Evolutionary conservation across 2,888 invertebrate genomes (phyloP).

Genomic region (Lumbricus terrestris): DNA sequence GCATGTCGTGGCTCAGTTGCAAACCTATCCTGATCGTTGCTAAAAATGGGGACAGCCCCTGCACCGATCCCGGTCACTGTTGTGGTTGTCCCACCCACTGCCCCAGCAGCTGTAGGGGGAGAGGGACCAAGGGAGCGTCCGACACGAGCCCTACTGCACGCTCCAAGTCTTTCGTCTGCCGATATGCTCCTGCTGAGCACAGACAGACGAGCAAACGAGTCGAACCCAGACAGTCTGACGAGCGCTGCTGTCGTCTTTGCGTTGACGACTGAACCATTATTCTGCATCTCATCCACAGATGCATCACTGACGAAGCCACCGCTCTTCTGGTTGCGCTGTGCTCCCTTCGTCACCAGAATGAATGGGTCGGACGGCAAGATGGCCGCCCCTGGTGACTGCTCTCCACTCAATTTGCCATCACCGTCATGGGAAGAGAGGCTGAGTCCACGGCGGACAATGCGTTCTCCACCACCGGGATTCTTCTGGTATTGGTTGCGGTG

Average conservation of each 20-base stretch:
- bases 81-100: too few species aligned
- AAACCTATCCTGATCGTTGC: slow-evolving; percentile 21
- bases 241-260: background rate
- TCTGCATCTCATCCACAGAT: background rate
- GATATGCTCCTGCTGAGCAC: slow-evolving; percentile 17
- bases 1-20: slow-evolving; percentile 27
- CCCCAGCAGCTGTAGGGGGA: background rate
- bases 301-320: background rate
- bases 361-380: slow-evolving; percentile 16
- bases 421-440: slow-evolving; percentile 19
- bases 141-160: background rate
- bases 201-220: background rate
- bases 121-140: background rate
- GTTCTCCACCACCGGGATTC: slow-evolving; percentile 21
- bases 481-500: slow-evolving; percentile 34
- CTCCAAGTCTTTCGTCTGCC: slow-evolving; percentile 18
- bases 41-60: background rate
- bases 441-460: slow-evolving; percentile 7
- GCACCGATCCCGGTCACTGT: background rate
- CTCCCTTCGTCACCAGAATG: background rate
- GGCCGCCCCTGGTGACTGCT: background rate
- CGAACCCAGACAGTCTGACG: background rate
- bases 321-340: too few species aligned
- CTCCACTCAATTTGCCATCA: background rate
- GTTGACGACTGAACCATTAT: too few species aligned